phyloP scores from a whole-genome alignment of 1,140 invertebrate species.

The Hycleus cichorii region DNA sequence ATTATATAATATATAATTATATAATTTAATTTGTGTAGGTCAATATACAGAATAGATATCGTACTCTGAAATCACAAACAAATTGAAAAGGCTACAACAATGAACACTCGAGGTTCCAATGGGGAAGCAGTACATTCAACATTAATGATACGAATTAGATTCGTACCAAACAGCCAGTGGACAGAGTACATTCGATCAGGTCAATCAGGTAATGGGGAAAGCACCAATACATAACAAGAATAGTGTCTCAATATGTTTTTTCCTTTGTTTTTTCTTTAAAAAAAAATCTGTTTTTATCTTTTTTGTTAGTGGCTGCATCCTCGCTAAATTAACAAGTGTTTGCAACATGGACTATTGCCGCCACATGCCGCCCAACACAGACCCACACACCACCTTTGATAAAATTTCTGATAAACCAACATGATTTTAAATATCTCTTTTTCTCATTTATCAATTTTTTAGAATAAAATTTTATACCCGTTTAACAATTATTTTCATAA shows the following conservation, averaged over 20 bases:
- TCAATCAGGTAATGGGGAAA: constrained; percentile 26
- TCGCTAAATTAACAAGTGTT: constrained; percentile 41
- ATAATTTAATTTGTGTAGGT: constrained; percentile 36
- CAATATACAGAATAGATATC: constrained; percentile 38
- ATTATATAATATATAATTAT: constrained; percentile 37
- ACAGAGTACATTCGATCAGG: constrained; percentile 36
- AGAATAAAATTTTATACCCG: too few relatives aligned
- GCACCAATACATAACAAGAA: constrained; percentile 35
- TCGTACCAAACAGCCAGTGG: constrained; percentile 26
- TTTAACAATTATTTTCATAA: too few relatives aligned
- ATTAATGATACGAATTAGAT: constrained; percentile 21
- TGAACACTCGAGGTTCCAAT: constrained; percentile 41
- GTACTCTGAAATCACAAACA: constrained; percentile 38
- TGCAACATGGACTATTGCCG: too few relatives aligned
- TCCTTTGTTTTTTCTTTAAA: too few relatives aligned
- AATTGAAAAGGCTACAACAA: constrained; percentile 41
- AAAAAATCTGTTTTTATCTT: too few relatives aligned
- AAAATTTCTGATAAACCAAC: too few relatives aligned
- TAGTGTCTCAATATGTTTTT: constrained; percentile 14
- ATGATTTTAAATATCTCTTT: background rate
- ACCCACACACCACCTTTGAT: too few relatives aligned
- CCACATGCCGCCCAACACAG: too few relatives aligned
- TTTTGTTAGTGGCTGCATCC: constrained; percentile 36
- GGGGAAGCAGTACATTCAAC: constrained; percentile 38
- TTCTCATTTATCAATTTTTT: too few relatives aligned